A percentile compares a stretch with the other conserved stretches of the same genome.
These are phyloP conservation scores for Eupithecia abbreviata DNA, from an alignment of 2,888 invertebrate genomes.

Conservation along the genomic window DNA sequence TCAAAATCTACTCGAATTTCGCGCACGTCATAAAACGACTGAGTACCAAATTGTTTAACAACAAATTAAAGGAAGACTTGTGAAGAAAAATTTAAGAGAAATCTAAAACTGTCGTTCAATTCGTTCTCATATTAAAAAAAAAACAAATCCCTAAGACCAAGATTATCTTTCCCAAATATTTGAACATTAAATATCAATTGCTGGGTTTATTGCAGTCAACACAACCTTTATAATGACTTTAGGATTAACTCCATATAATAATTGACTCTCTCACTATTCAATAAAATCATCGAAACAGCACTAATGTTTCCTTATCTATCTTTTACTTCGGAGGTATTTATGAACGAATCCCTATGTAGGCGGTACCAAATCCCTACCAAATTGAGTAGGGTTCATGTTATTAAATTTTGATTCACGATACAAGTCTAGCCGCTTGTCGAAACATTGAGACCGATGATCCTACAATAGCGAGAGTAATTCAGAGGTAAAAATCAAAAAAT, in stretches of 20 bases:
- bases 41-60: constrained; percentile 9
- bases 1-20: constrained; percentile 13
- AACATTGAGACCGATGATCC: neutral
- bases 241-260: neutral
- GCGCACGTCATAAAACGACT: constrained; percentile 14
- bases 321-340: neutral
- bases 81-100: constrained; percentile 16
- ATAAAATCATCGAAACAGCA: neutral
- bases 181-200: neutral
- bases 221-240: neutral
- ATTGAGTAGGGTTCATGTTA: neutral
- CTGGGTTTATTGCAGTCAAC: neutral
- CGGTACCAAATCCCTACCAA: neutral
- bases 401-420: neutral
- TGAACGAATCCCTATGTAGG: neutral
- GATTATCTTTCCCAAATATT: neutral
- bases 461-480: neutral
- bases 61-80: constrained; percentile 30
- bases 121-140: neutral
- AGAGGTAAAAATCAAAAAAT: neutral
- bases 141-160: neutral
- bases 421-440: neutral
- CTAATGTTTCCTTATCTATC: neutral
- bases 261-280: constrained; percentile 6
- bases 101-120: neutral